Evolutionary conservation across 2,888 invertebrate genomes (phyloP).

Genomic region (Plebejus melissa): DNA sequence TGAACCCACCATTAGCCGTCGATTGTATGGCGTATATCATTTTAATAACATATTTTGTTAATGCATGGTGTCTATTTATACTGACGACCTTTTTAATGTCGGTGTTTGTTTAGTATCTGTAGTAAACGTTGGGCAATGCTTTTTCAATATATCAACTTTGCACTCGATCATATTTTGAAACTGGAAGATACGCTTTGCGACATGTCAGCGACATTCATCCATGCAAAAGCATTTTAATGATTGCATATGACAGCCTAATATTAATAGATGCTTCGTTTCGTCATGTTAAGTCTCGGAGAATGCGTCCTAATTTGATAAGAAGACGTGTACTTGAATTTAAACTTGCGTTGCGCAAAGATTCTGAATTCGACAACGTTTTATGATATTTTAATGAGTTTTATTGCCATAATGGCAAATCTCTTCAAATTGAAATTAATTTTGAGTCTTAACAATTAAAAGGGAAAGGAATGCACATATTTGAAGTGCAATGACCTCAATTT

Average conservation of each 20-base stretch:
- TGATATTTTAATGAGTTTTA: not conserved
- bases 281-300: conserved; percentile 12
- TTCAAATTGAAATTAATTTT: not conserved
- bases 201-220: conserved; percentile 23
- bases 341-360: conserved; percentile 23
- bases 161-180: conserved; percentile 48
- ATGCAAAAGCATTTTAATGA: conserved; percentile 22
- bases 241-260: conserved; percentile 6
- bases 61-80: conserved; percentile 21
- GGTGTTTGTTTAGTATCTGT: conserved; percentile 12
- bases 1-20: conserved; percentile 22
- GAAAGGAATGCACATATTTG: conserved; percentile 51
- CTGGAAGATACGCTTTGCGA: conserved; percentile 20
- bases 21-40: conserved; percentile 16
- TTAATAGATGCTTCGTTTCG: conserved; percentile 22
- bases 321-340: conserved; percentile 22
- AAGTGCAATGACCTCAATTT: conserved; percentile 54
- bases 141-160: conserved; percentile 45
- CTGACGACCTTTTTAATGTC: not conserved
- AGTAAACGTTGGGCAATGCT: conserved; percentile 8
- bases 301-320: conserved; percentile 26
- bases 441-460: conserved; percentile 47
- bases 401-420: not conserved
- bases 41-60: conserved; percentile 26
- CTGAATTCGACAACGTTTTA: not conserved